phyloP scores from a whole-genome alignment of 2,797 vertebrate species.

The Euthynnus affinis region DNA sequence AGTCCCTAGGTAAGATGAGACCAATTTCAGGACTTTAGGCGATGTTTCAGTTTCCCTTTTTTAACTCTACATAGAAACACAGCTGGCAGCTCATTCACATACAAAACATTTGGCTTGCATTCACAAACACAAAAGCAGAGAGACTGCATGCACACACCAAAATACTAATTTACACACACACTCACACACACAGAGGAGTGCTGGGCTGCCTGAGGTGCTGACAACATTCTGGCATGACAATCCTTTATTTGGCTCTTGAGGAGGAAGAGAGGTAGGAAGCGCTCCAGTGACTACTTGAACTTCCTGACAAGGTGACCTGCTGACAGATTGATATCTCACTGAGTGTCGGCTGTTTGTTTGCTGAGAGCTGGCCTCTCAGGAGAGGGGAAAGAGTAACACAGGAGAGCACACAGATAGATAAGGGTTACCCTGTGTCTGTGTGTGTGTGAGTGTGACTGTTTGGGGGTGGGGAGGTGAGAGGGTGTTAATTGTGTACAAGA shows the following conservation, averaged over 20 bases:
- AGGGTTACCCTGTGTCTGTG: conserved; percentile 49
- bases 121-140: conserved; percentile 56
- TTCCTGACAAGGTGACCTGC: conserved; percentile 85
- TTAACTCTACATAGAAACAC: conserved; percentile 48
- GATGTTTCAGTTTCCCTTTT: conserved; percentile 70
- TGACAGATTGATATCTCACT: conserved; percentile 88
- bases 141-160: conserved; percentile 36
- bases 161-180: conserved; percentile 37
- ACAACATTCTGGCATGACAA: conserved; percentile 67
- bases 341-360: conserved; percentile 89
- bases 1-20: conserved; percentile 69
- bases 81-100: conserved; percentile 54
- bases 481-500: conserved; percentile 40
- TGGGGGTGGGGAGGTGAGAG: conserved; percentile 21
- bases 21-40: conserved; percentile 66
- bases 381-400: conserved; percentile 43
- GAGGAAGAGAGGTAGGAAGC: conserved; percentile 82
- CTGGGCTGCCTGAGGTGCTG: conserved; percentile 58
- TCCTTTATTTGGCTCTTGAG: conserved; percentile 79
- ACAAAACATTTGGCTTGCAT: conserved; percentile 53
- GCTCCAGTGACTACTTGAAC: conserved; percentile 87
- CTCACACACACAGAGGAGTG: conserved; percentile 23
- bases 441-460: conserved; percentile 40
- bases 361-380: conserved; percentile 64
- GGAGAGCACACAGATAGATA: conserved; percentile 60